A percentile compares a stretch with the other conserved stretches of the same genome.
phyloP scores from a whole-genome alignment of 2,797 vertebrate genomes.

The Zalophus californianus region DNA sequence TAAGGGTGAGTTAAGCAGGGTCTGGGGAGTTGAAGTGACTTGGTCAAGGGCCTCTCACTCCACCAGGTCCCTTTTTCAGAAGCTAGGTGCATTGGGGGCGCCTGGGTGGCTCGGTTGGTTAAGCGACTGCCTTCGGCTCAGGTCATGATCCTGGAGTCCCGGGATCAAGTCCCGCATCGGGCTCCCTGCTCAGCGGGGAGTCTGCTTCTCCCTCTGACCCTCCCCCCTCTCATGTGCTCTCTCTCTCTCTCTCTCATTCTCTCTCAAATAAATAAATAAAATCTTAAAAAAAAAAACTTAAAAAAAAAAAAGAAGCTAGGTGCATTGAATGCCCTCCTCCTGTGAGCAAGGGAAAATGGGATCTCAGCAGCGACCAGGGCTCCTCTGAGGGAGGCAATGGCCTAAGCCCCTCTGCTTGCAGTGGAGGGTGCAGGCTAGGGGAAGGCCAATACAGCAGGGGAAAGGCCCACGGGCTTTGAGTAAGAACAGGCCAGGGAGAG shows the following conservation, averaged over 20 bases:
- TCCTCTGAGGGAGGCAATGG: not conserved
- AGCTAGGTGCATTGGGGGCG: not conserved
- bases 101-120: too few species aligned
- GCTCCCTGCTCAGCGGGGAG: too few species aligned
- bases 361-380: not conserved
- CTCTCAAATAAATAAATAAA: too few species aligned
- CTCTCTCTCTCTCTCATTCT: too few species aligned
- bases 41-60: not conserved
- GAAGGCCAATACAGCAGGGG: accelerated
- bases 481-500: not conserved
- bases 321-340: not conserved
- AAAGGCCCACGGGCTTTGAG: not conserved
- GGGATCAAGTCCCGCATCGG: too few species aligned
- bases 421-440: accelerated
- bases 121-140: too few species aligned
- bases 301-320: too few species aligned
- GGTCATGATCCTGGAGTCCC: too few species aligned
- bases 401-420: not conserved
- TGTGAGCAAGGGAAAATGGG: not conserved
- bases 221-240: too few species aligned
- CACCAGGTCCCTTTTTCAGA: not conserved
- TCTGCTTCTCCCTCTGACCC: too few species aligned
- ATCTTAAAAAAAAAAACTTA: too few species aligned
- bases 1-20: not conserved
- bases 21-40: not conserved